Percentiles rank a stretch among this genome's conserved stretches.
Conservation (phyloP, 2,113 vertebrate genomes). For the Heterotilapia buettikoferi region DNA sequence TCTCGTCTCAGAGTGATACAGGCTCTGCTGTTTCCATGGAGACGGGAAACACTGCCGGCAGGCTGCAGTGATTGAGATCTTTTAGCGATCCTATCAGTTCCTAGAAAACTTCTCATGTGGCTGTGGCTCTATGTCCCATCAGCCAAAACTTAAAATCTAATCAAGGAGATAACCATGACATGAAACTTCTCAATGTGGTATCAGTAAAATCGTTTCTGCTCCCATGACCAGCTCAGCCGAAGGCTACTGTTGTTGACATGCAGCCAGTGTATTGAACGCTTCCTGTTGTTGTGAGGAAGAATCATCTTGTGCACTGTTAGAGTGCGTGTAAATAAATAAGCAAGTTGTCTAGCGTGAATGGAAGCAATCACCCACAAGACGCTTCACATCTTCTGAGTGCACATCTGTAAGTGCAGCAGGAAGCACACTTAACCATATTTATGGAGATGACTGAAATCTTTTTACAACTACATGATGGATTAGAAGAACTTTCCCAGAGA, state of each 20-base stretch:
- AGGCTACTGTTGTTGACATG: not conserved
- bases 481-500: not conserved
- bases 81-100: constrained; percentile 12
- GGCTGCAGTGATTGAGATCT: constrained; percentile 14
- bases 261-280: not conserved
- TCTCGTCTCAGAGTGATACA: not conserved
- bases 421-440: not conserved
- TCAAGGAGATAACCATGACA: not conserved
- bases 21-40: constrained; percentile 43
- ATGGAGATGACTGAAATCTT: not conserved
- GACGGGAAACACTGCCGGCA: not conserved
- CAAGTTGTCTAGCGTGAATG: not conserved
- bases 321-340: not conserved
- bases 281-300: not conserved
- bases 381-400: not conserved
- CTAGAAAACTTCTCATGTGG: not conserved
- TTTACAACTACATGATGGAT: not conserved
- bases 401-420: not conserved
- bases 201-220: not conserved
- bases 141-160: not conserved
- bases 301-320: not conserved
- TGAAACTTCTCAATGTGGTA: not conserved
- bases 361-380: not conserved
- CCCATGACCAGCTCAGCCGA: not conserved
- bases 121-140: not conserved